Evolutionary conservation across 1,140 invertebrate species (phyloP).

Genomic region (Pachypeltis micranthus): DNA sequence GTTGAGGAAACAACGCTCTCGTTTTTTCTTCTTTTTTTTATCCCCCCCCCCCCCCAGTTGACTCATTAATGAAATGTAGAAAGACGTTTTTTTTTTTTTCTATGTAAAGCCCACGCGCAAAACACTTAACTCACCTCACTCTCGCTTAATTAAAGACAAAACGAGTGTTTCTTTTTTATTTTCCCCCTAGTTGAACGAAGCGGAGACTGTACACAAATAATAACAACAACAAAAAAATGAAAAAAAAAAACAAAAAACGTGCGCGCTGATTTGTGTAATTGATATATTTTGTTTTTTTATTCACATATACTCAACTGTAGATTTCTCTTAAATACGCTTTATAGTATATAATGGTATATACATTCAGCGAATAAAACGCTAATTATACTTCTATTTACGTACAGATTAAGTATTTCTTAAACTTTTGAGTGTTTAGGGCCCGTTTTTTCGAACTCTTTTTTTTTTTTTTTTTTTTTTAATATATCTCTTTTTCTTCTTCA

Average conservation of each 20-base stretch:
- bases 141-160: background rate
- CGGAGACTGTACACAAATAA: constrained; percentile 2
- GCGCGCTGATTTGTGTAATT: constrained; percentile 4
- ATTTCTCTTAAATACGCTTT: constrained; percentile 1
- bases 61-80: too few species aligned
- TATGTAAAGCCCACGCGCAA: too few species aligned
- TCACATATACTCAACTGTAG: background rate
- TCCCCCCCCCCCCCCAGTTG: too few species aligned
- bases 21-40: too few species aligned
- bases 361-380: constrained; percentile 1
- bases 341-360: constrained; percentile 5
- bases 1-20: too few species aligned
- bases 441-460: constrained; percentile 8
- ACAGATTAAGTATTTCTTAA: constrained; percentile 5
- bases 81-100: too few species aligned
- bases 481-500: background rate
- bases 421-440: constrained; percentile 5
- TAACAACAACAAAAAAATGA: too few species aligned
- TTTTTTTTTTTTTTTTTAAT: background rate
- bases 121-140: too few species aligned
- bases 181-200: background rate
- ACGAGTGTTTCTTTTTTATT: background rate
- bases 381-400: constrained; percentile 8
- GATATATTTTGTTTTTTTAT: background rate
- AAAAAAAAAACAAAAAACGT: background rate